Base-by-base conservation (phyloP, 2,797 vertebrate species). In the Orientallactaga sibirica region DNA sequence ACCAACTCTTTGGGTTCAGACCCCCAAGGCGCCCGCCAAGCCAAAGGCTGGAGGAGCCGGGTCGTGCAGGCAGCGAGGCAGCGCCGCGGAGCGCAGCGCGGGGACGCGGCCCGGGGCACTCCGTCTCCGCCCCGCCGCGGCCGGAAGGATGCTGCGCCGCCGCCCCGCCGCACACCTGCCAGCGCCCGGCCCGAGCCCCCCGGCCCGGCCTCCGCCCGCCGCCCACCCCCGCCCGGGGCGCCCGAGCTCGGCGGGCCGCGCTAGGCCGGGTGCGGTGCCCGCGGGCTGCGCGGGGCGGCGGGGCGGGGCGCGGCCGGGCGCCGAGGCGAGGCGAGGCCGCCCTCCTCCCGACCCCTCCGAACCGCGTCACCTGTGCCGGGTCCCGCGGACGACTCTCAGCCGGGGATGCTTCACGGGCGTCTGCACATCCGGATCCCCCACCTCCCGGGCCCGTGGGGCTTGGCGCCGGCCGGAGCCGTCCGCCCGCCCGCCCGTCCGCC, bases 301-400 rank as follows among this genome's bases (percentile, higher is more conserved):
- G 7, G 64, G n/a, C 78, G 25, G 48, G 43, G 87, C 37, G 58
- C 85, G 68, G 84, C 55, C 7, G 80, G 88, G 90, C 24, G n/a
- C 33, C 81, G 0, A 70, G 37, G 66, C 5, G 22, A 41, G 29
- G 68, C n/a, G 62, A 79, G 66, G 78, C 92, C 76, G 67, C 93
- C 91, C 85, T 64, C 84, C 64, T 74, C 67, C 91, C n/a, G 68
- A 86, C 61, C 90, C 88, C 76, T 64, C 82, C 92, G 22, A 27
- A 43, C 73, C 3, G 90, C 93, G 96, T 97, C 95, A 96, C 96
- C 96, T 97, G 97, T 76, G 95, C 95, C 16, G 76, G 55, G 86
- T 92, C 86, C 93, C 88, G 81, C 92, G 12, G 80, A 87, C 91
- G 90, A 29, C 75, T n/a, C 25, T 70, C 70, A 76, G 78, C 85